These are phyloP conservation scores for Raillietiella orientalis DNA, from an alignment of 2,888 invertebrate species.

Conservation along the genomic window DNA sequence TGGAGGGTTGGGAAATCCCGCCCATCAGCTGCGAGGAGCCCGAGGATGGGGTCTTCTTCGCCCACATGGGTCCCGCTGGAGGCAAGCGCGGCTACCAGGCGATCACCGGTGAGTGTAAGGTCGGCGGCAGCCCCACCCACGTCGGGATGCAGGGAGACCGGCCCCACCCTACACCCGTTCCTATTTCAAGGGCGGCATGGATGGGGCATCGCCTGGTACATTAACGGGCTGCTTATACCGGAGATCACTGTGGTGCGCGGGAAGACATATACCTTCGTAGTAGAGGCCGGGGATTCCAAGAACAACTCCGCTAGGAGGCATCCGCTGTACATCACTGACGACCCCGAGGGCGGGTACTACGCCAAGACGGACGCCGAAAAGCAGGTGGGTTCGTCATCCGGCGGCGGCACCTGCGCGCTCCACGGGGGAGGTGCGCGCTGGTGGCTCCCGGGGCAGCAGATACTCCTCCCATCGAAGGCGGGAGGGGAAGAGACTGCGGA, in stretches of 20 bases:
- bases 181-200: conserved; percentile 41
- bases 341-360: conserved; percentile 59
- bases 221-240: conserved; percentile 61
- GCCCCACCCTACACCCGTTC: not conserved
- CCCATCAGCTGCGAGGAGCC: conserved; percentile 63
- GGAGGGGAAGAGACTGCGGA: not conserved
- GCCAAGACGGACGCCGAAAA: conserved; percentile 49
- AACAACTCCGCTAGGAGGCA: conserved; percentile 50
- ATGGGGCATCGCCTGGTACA: conserved; percentile 76
- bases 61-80: conserved; percentile 74
- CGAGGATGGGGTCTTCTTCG: conserved; percentile 63
- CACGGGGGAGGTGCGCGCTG: no score
- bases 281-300: conserved; percentile 53
- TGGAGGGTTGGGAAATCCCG: conserved; percentile 39
- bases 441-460: no score
- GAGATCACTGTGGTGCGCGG: conserved; percentile 62
- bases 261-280: conserved; percentile 45
- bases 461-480: no score
- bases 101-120: conserved; percentile 17
- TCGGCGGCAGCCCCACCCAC: no score
- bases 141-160: not conserved
- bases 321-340: conserved; percentile 65
- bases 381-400: conserved; percentile 26
- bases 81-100: conserved; percentile 64
- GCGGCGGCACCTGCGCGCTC: no score